Conservation (phyloP, 2,797 vertebrate species). For the Acropternis orthonyx region DNA sequence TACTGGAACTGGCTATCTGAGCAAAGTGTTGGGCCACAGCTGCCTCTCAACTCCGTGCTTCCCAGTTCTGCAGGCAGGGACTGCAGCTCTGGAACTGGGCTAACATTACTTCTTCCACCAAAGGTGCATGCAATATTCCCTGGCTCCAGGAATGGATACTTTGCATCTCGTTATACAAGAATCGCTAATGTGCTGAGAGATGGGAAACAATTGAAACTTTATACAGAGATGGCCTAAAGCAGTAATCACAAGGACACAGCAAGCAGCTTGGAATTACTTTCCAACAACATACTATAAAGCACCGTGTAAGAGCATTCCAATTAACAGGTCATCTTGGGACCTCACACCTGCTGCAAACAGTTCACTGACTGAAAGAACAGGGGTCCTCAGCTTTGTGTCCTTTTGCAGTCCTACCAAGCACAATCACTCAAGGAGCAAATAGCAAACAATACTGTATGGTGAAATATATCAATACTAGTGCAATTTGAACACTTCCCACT, state of each 20-base stretch:
- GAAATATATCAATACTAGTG: neutral
- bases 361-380: neutral
- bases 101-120: neutral
- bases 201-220: neutral
- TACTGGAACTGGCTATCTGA: neutral
- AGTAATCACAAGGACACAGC: neutral
- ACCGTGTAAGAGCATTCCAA: neutral
- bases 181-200: neutral
- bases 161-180: neutral
- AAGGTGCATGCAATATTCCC: neutral
- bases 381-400: neutral
- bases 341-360: neutral
- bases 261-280: neutral
- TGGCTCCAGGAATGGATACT: neutral
- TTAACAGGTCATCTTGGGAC: neutral
- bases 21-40: neutral
- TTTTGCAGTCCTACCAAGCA: neutral
- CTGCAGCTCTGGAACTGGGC: neutral
- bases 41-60: neutral
- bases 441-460: neutral
- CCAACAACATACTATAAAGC: neutral
- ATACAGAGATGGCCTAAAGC: neutral
- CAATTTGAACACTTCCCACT: neutral
- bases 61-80: neutral
- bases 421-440: neutral